A percentile compares a stretch with the other conserved stretches of the same genome.
phyloP scores from a whole-genome alignment of 2,888 invertebrate species.

The Endomychus coccineus region DNA sequence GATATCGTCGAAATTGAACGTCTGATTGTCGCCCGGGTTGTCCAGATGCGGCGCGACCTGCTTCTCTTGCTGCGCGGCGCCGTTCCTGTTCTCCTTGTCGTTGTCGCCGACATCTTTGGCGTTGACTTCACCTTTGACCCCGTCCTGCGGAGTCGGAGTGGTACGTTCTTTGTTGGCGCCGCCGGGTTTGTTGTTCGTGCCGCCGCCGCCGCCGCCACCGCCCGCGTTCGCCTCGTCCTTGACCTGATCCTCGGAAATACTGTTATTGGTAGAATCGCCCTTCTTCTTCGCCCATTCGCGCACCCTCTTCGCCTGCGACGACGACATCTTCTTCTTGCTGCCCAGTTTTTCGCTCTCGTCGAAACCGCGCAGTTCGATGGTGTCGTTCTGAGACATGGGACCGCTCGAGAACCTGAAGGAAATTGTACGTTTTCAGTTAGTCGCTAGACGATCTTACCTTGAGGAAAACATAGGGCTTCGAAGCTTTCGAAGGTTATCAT shows the following conservation, averaged over 20 bases:
- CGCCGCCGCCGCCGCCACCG: not conserved
- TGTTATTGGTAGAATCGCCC: conserved; percentile 32
- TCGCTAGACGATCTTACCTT: no score
- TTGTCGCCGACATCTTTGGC: conserved; percentile 6
- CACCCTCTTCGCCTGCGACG: conserved; percentile 44
- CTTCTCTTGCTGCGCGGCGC: not conserved
- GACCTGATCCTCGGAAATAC: conserved; percentile 12
- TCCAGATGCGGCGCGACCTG: no score
- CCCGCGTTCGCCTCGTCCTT: conserved; percentile 16
- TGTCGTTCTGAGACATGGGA: conserved; percentile 84
- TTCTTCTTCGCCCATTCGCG: conserved; percentile 43
- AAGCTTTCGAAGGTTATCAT: no score
- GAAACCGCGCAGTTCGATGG: conserved; percentile 89
- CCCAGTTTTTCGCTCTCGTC: conserved; percentile 62
- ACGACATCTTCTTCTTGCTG: conserved; percentile 42
- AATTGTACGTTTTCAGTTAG: no score
- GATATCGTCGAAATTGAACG: conserved; percentile 79
- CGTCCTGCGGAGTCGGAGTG: conserved; percentile 18
- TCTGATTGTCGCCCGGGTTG: conserved; percentile 25
- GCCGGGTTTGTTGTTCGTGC: no score
- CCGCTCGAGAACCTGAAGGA: conserved; percentile 65
- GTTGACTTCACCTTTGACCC: conserved; percentile 14
- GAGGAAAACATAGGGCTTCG: no score
- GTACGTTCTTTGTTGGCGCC: no score
- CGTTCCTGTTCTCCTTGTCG: conserved; percentile 13